A percentile compares a stretch with the other conserved stretches of the same genome.
Conservation (phyloP, 2,113 vertebrate species). For the Heteronetta atricapilla region DNA sequence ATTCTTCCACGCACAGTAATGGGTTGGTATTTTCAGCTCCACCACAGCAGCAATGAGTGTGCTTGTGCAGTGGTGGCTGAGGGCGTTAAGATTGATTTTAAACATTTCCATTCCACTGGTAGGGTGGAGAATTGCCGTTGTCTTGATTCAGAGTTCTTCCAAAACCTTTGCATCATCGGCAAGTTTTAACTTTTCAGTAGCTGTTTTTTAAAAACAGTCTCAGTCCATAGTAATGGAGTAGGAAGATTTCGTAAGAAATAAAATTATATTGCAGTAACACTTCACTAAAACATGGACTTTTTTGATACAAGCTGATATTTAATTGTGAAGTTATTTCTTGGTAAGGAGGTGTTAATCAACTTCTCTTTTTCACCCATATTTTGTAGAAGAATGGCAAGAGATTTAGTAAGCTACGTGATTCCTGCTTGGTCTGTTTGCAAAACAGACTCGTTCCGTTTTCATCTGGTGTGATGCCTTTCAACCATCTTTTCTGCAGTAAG, state of each 20-base stretch:
- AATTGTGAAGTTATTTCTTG: not conserved
- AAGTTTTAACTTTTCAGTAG: not conserved
- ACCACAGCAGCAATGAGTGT: not conserved
- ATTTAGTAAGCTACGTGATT: not conserved
- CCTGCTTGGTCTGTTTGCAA: not conserved
- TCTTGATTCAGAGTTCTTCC: not conserved
- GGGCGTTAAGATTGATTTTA: not conserved
- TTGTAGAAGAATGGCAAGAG: not conserved
- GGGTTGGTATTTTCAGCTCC: not conserved
- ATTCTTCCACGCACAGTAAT: not conserved
- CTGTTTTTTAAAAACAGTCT: not conserved
- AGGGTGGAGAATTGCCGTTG: not conserved
- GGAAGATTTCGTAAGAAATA: not conserved
- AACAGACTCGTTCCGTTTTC: not conserved
- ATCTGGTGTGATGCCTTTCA: not conserved
- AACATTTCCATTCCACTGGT: not conserved
- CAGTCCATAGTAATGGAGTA: not conserved
- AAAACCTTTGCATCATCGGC: not conserved
- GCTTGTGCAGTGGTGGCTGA: not conserved
- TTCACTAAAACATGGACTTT: not conserved
- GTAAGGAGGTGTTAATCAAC: not conserved
- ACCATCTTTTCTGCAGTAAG: too few relatives aligned
- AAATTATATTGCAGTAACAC: not conserved
- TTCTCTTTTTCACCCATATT: not conserved
- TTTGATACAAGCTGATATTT: not conserved